Evolutionary conservation across 2,797 vertebrate genomes (phyloP), one percentile per base, ranked within the genome.

Genomic region (Numenius phaeopus): DNA sequence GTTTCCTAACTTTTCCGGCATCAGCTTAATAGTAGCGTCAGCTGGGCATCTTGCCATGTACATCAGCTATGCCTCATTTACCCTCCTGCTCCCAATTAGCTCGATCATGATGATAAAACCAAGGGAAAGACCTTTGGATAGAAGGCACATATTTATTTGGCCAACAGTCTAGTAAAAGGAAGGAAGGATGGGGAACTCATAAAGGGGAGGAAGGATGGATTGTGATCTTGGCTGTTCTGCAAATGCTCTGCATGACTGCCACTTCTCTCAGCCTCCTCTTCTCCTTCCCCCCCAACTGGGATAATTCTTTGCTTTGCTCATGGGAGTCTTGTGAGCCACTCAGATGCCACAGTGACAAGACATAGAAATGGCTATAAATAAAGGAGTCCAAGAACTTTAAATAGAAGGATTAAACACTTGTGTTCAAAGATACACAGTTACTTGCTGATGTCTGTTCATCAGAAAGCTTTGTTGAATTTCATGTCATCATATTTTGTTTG

Each of bases 1-100:
- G 87, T 86, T 97, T 92, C 95, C 92, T 93, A 97, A 97, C 89
- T 97, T 97, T 98, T 96, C 96, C 92, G 96, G 97, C 97, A 98
- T 94, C 91, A 87, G 82, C 83, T 98, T 78, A 90, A 93, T 54
- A 95, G 90, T 89, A 96, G 94, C 8, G 20, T 96, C 95, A 97
- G 83, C 91, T 92, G 95, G 95, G 97, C 95, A 95, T 91, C 78
- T 72, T 90, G 76, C 93, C 95, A 82, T 16, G 29, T 55, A 55
- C 84, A 96, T 96, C 91, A 67, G 92, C 95, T 94, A 96, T 94
- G 94, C 94, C 90, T 97, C 95, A 96, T 97, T 97, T 97, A 96
- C 94, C 90, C 87, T 96, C 75, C 94, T 96, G 93, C 92, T 96
- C 96, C 92, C 94, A 97, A 97, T 96, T 97, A 97, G 90, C 93